Evolutionary conservation across 2,797 vertebrate genomes (phyloP), one percentile per base, ranked within the genome.

Genomic region (Sciurus carolinensis): DNA sequence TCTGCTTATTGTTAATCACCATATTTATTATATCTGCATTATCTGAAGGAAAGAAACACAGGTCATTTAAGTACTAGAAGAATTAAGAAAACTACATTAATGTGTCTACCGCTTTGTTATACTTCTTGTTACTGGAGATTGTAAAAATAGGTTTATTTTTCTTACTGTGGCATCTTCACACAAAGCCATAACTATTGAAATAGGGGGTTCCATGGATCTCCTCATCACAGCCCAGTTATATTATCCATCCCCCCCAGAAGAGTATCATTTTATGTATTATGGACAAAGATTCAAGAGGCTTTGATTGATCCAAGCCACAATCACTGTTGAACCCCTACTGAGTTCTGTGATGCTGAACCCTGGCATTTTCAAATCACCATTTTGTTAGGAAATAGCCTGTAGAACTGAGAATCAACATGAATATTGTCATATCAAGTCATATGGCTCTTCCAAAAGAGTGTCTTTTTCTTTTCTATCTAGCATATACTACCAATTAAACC

Each of bases 381-480:
- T 91, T 62, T 83, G 33, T 96, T 26, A 90, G 42, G 28, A 95
- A 96, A 93, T 83, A 87, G n/a, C 33, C 36, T 83, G 13, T 66
- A 87, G 44, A 24, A 90, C 69, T 94, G 81, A 94, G 47, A 95
- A 80, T 82, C 52, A 96, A 88, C 69, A 66, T 84, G 73, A 93
- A 75, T 71, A 47, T 87, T 95, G 22, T 92, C 92, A 52, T 94
- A 17, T 67, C 71, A 77, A 71, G 15, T 87, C 47, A 90, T 52
- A 28, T 13, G 28, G 22, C 76, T 77, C 64, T 67, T 92, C 10
- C 14, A 52, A 50, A 96, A 94, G 18, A 44, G 18, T 89, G 17
- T 93, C 82, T 50, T 91, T 95, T 94, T 62, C 62, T 72, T 93
- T 93, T 42, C 57, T 94, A 13, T 90, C 82, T 90, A 90, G 82